A percentile compares a stretch with the other conserved stretches of the same genome.
These are phyloP conservation scores for Ericerus pela DNA, from an alignment of 1,140 invertebrate genomes.

Conservation along the genomic window DNA sequence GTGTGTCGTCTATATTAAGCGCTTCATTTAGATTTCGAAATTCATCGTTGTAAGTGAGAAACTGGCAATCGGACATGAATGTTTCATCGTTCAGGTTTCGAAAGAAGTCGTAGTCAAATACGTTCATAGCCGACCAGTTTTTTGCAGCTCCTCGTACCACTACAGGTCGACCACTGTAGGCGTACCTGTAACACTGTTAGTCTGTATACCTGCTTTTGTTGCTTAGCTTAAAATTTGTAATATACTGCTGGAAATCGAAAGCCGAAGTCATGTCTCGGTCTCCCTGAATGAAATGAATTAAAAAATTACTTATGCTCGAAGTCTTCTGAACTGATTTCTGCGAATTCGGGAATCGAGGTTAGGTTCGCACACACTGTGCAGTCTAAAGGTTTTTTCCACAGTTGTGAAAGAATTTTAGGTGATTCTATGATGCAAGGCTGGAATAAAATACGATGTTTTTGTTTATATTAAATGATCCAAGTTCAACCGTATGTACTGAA, in stretches of 20 bases:
- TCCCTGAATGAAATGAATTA: no score
- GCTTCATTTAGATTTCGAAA: conserved; percentile 59
- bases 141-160: conserved; percentile 64
- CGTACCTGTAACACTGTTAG: conserved; percentile 47
- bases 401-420: no score
- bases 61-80: conserved; percentile 53
- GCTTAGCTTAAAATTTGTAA: no score
- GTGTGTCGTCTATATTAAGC: conserved; percentile 53
- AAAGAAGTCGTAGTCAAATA: conserved; percentile 63
- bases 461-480: no score
- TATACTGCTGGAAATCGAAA: no score
- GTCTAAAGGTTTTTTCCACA: neutral
- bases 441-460: no score
- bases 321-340: neutral
- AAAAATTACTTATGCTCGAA: no score
- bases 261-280: no score
- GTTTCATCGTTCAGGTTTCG: conserved; percentile 51
- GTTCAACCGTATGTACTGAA: no score
- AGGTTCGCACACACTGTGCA: neutral
- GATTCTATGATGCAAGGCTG: no score
- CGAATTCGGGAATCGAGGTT: conserved; percentile 1
- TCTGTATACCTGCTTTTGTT: no score
- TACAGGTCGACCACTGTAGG: conserved; percentile 61
- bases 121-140: conserved; percentile 57
- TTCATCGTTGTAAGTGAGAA: conserved; percentile 81